Percentiles rank a stretch among this genome's conserved stretches.
phyloP scores from a whole-genome alignment of 2,888 invertebrate genomes.

The Corbicula japonica region DNA sequence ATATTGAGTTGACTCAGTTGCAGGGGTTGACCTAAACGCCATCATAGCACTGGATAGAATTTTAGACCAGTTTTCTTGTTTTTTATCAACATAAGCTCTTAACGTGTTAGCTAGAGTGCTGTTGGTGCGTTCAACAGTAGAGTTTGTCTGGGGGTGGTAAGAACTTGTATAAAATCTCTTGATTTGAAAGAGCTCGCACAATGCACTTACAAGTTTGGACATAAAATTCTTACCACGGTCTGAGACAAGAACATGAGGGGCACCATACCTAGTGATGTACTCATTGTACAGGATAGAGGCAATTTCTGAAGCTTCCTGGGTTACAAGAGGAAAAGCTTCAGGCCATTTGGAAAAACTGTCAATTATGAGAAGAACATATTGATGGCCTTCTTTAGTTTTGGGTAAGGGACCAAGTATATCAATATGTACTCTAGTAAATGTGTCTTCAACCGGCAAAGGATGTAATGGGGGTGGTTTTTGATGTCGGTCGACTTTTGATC shows the following conservation, averaged over 20 bases:
- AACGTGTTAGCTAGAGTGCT: conserved; percentile 44
- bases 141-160: too few species aligned
- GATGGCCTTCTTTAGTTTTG: conserved; percentile 20
- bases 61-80: neutral
- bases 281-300: conserved; percentile 41
- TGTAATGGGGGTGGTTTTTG: conserved; percentile 26
- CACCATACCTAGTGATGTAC: too few species aligned
- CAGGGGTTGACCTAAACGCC: conserved; percentile 54
- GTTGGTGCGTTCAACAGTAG: conserved; percentile 46
- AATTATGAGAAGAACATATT: conserved; percentile 31
- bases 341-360: conserved; percentile 46
- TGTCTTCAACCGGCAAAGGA: conserved; percentile 39
- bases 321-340: conserved; percentile 31
- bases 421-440: conserved; percentile 24
- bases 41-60: neutral
- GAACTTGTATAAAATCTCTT: conserved; percentile 45
- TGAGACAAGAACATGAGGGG: too few species aligned
- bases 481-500: conserved; percentile 20
- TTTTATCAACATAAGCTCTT: neutral
- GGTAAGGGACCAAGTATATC: conserved; percentile 36
- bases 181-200: conserved; percentile 59
- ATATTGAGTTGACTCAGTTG: conserved; percentile 36
- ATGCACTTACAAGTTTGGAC: too few species aligned
- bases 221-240: too few species aligned
- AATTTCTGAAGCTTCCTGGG: conserved; percentile 34